A percentile compares a stretch with the other conserved stretches of the same genome.
These are phyloP conservation scores for Mionectes macconnelli DNA, from an alignment of 2,113 vertebrate genomes.

Conservation along the genomic window DNA sequence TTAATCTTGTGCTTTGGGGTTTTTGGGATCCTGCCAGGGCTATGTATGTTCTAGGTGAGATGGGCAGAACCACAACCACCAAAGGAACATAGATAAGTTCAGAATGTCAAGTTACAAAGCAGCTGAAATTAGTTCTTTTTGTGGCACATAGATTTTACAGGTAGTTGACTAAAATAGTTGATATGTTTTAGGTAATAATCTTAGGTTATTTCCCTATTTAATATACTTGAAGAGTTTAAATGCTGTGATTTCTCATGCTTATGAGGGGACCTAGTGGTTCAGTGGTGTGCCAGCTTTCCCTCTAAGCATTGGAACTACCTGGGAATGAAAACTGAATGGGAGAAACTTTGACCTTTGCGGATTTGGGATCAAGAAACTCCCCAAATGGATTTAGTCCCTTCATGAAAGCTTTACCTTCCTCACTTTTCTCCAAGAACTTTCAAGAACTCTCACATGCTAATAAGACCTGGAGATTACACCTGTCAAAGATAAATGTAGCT, in stretches of 20 bases:
- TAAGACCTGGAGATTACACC: not conserved
- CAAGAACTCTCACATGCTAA: not conserved
- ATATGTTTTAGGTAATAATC: not conserved
- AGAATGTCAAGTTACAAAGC: not conserved
- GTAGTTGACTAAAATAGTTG: not conserved
- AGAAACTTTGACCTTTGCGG: not conserved
- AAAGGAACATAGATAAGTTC: not conserved
- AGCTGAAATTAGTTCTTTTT: not conserved
- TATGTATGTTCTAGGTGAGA: not conserved
- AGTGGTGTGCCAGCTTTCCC: not conserved
- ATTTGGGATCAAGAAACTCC: not conserved
- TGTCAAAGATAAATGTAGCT: constrained; percentile 8
- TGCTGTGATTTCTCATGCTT: not conserved
- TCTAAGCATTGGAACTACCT: not conserved
- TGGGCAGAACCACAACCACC: not conserved
- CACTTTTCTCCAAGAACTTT: not conserved
- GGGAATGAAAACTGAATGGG: not conserved
- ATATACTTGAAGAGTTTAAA: not conserved
- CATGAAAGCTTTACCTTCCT: not conserved
- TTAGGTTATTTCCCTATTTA: not conserved
- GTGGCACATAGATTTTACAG: not conserved
- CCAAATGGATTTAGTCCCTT: not conserved
- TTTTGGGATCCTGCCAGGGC: not conserved
- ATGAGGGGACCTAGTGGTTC: not conserved
- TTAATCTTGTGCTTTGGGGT: not conserved